Conservation (phyloP, 2,113 vertebrate genomes). For the Rhizomys pruinosus region DNA sequence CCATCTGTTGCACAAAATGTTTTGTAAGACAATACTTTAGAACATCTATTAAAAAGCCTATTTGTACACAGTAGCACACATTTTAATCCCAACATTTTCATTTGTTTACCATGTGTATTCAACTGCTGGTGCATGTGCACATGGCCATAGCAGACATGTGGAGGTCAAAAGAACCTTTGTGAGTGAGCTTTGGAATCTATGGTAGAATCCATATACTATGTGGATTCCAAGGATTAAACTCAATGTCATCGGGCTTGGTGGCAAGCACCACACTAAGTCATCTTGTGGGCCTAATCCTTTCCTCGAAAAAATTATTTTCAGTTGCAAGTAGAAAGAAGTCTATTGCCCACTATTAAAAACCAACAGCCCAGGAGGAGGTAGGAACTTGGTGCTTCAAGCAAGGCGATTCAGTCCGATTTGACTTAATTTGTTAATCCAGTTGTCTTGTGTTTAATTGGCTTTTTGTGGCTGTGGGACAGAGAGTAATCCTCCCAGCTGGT, state of each 20-base stretch:
- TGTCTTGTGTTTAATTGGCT: no score
- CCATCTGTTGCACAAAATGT: neutral
- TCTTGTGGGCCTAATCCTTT: neutral
- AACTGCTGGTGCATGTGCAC: no score
- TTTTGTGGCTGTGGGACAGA: no score
- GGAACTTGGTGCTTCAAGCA: no score
- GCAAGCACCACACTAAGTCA: neutral
- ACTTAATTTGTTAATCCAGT: no score
- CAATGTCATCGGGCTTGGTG: neutral
- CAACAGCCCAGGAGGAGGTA: no score
- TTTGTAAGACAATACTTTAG: neutral
- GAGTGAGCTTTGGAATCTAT: neutral
- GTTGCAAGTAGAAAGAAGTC: slow-evolving; percentile 39
- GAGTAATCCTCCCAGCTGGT: no score
- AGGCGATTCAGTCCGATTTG: no score
- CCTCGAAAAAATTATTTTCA: neutral
- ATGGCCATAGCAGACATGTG: no score
- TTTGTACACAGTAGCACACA: no score
- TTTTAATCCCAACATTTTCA: neutral
- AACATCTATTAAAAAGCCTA: neutral
- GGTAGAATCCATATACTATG: neutral
- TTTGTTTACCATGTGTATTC: neutral
- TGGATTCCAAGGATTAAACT: neutral
- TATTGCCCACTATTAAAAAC: neutral
- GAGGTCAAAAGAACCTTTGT: no score